These are phyloP conservation scores for Macrostomum lignano DNA, from an alignment of 1,140 invertebrate species.

Conservation along the genomic window DNA sequence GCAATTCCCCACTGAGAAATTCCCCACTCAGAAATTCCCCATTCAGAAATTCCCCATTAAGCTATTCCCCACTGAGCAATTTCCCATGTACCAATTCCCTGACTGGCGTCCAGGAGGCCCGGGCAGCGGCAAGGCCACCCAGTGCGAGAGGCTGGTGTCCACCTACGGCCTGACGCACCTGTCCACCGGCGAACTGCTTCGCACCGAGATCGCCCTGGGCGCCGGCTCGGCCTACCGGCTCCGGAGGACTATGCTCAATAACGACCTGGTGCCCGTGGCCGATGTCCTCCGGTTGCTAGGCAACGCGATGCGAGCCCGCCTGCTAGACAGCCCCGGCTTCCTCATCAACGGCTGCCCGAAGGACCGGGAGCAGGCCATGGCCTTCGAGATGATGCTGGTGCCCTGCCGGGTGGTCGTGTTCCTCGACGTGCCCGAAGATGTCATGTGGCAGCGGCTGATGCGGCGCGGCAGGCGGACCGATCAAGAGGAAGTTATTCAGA, in stretches of 20 bases:
- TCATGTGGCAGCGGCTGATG: slow-evolving; percentile 50
- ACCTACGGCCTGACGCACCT: slow-evolving; percentile 28
- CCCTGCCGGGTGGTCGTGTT: slow-evolving; percentile 48
- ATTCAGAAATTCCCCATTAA: too few relatives aligned
- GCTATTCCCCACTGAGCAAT: too few relatives aligned
- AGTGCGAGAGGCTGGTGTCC: slow-evolving; percentile 26
- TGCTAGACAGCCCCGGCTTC: slow-evolving; percentile 36
- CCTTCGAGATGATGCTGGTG: slow-evolving; percentile 53
- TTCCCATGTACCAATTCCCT: too few relatives aligned
- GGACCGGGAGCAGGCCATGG: slow-evolving; percentile 48
- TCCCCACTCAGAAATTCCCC: too few relatives aligned
- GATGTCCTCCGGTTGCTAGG: slow-evolving; percentile 19
- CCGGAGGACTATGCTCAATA: slow-evolving; percentile 41
- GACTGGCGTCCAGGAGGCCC: too few relatives aligned
- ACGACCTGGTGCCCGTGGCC: slow-evolving; percentile 43
- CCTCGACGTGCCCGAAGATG: slow-evolving; percentile 53
- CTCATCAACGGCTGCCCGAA: too few relatives aligned
- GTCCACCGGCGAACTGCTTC: slow-evolving; percentile 26
- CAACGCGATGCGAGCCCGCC: slow-evolving; percentile 15
- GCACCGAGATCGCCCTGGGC: slow-evolving; percentile 25
- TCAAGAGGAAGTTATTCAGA: slow-evolving; percentile 79
- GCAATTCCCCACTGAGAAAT: too few relatives aligned
- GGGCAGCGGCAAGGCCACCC: slow-evolving; percentile 29
- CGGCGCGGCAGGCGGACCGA: slow-evolving; percentile 73
- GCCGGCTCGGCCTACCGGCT: slow-evolving; percentile 31